A percentile compares a stretch with the other conserved stretches of the same genome.
phyloP scores from a whole-genome alignment of 2,888 invertebrate species.

The Clepsis dumicolana region DNA sequence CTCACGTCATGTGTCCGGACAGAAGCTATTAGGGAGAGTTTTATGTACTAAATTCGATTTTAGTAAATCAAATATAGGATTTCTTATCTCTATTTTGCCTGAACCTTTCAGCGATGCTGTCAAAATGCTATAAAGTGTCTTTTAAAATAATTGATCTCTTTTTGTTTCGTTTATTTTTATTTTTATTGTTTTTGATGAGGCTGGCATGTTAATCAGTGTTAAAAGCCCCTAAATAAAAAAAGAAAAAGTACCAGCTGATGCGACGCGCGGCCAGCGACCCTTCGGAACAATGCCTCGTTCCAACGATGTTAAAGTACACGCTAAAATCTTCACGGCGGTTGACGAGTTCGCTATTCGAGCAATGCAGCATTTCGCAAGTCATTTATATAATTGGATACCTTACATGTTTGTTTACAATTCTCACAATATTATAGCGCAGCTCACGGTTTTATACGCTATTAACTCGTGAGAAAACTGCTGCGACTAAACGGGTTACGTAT shows the following conservation, averaged over 20 bases:
- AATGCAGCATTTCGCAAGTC: constrained; percentile 15
- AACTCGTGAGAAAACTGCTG: constrained; percentile 6
- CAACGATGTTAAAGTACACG: constrained; percentile 5
- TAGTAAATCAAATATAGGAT: too few relatives aligned
- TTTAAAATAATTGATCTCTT: too few relatives aligned
- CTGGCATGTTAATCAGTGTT: too few relatives aligned
- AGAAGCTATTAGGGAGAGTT: too few relatives aligned
- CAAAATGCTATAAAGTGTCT: too few relatives aligned
- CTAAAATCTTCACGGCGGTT: constrained; percentile 24
- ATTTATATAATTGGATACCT: constrained; percentile 31
- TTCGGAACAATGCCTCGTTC: constrained; percentile 17
- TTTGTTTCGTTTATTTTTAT: too few relatives aligned
- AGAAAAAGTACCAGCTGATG: background rate
- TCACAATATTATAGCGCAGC: constrained; percentile 15
- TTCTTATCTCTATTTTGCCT: too few relatives aligned
- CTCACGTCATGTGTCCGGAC: too few relatives aligned
- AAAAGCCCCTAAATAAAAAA: too few relatives aligned
- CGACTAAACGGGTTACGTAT: background rate
- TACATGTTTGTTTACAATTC: constrained; percentile 18
- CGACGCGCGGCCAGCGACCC: constrained; percentile 1
- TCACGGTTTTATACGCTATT: constrained; percentile 17
- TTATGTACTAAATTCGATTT: too few relatives aligned
- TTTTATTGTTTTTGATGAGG: too few relatives aligned
- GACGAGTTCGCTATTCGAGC: background rate
- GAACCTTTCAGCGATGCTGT: too few relatives aligned